phyloP scores from a whole-genome alignment of 2,888 invertebrate species.

The Boloria selene region DNA sequence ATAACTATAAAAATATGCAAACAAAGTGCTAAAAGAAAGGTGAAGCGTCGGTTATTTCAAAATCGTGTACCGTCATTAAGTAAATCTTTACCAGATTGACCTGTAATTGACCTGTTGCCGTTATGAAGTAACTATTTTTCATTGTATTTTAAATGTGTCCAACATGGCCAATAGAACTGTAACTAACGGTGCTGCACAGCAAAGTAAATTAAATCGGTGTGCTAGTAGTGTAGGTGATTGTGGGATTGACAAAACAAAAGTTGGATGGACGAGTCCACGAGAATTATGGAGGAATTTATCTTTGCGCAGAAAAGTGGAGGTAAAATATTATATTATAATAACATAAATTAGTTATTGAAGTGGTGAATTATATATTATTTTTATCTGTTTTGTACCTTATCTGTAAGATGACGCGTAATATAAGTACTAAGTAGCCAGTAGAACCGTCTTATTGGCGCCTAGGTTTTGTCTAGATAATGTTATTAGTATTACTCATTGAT shows the following conservation, averaged over 20 bases:
- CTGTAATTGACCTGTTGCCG: too few relatives aligned
- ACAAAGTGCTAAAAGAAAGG: background rate
- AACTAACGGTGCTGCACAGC: slow-evolving; percentile 59
- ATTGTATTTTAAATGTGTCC: slow-evolving; percentile 48
- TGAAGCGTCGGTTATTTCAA: background rate
- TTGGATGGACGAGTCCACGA: slow-evolving; percentile 76
- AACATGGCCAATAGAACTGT: slow-evolving; percentile 70
- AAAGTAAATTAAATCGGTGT: slow-evolving; percentile 69
- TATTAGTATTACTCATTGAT: background rate
- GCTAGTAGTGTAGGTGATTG: slow-evolving; percentile 73
- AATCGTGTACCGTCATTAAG: background rate
- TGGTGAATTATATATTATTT: background rate
- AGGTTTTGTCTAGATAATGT: slow-evolving; percentile 33
- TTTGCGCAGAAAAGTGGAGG: slow-evolving; percentile 75
- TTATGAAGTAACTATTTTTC: too few relatives aligned
- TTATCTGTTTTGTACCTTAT: background rate
- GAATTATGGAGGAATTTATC: slow-evolving; percentile 79
- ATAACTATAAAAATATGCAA: too few relatives aligned
- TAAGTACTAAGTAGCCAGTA: slow-evolving; percentile 42
- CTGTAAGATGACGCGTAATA: slow-evolving; percentile 41
- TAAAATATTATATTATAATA: slow-evolving; percentile 44
- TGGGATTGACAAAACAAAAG: slow-evolving; percentile 69
- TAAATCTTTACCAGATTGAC: too few relatives aligned
- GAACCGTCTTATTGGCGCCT: slow-evolving; percentile 43
- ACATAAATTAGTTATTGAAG: background rate